These are phyloP conservation scores for Drosophila kanekoi DNA, from an alignment of 2,888 invertebrate species.

Conservation along the genomic window DNA sequence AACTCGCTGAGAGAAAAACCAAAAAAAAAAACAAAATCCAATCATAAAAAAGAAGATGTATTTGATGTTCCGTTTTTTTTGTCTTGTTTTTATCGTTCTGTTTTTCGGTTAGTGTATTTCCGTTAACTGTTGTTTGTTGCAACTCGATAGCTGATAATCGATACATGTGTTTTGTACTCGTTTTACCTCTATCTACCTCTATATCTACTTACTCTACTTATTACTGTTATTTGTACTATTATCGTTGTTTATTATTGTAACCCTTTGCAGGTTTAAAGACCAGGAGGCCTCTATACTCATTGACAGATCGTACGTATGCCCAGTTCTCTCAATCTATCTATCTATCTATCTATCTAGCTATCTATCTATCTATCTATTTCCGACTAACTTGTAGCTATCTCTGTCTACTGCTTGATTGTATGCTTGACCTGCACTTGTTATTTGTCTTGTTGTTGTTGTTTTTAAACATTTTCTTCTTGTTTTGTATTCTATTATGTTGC, in stretches of 20 bases:
- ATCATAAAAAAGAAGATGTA: neutral
- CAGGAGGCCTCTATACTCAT: constrained; percentile 85
- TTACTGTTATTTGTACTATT: constrained; percentile 71
- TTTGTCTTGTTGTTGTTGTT: constrained; percentile 31
- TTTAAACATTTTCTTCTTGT: constrained; percentile 7
- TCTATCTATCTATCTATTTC: neutral
- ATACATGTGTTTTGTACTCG: constrained; percentile 35
- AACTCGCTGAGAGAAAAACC: neutral
- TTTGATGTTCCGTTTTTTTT: constrained; percentile 14
- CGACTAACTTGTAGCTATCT: constrained; percentile 5
- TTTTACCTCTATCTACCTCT: constrained; percentile 16
- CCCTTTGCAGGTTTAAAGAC: constrained; percentile 85
- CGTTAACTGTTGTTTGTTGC: constrained; percentile 12
- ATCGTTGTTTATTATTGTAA: constrained; percentile 81
- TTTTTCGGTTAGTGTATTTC: neutral
- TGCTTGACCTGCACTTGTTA: constrained; percentile 9
- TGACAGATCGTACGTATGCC: constrained; percentile 85
- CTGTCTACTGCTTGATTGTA: constrained; percentile 10
- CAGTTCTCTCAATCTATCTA: constrained; percentile 52
- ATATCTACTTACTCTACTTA: constrained; percentile 45
- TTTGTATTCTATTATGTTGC: neutral
- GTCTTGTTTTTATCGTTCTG: constrained; percentile 1
- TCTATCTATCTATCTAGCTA: constrained; percentile 24
- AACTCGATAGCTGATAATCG: constrained; percentile 19
- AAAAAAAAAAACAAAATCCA: constrained; percentile 1